Conservation (phyloP, 2,888 invertebrate genomes). For the Drosophila prolongata region DNA sequence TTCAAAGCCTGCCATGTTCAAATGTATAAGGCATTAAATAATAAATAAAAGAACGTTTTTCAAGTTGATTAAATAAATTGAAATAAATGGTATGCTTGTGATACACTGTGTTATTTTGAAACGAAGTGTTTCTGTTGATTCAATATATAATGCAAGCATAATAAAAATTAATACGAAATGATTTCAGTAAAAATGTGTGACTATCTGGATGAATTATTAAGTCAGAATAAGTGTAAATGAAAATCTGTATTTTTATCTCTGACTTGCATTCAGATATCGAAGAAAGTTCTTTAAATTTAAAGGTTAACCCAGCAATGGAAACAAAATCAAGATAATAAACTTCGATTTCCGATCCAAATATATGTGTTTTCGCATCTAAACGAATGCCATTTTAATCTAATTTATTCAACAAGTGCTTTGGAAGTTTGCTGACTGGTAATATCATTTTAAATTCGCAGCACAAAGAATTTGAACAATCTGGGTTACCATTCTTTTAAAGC, state of each 20-base stretch:
- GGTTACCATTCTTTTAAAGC: conserved; percentile 2
- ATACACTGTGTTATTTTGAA: too few relatives aligned
- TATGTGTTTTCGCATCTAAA: not conserved
- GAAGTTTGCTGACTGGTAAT: not conserved
- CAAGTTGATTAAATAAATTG: too few relatives aligned
- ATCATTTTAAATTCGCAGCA: not conserved
- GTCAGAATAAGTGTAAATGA: not conserved
- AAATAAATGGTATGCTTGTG: too few relatives aligned
- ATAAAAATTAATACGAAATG: not conserved
- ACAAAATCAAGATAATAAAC: too few relatives aligned
- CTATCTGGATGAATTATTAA: not conserved
- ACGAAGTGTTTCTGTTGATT: too few relatives aligned
- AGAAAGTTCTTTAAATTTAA: too few relatives aligned
- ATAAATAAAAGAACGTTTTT: too few relatives aligned
- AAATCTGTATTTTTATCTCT: not conserved
- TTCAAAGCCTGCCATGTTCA: too few relatives aligned
- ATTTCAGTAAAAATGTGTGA: not conserved
- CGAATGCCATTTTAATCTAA: not conserved
- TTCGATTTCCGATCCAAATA: too few relatives aligned
- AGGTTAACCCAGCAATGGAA: too few relatives aligned
- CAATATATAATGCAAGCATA: too few relatives aligned
- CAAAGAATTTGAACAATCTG: not conserved
- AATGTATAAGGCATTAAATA: too few relatives aligned
- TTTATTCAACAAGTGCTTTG: conserved; percentile 8
- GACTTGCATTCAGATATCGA: not conserved